Evolutionary conservation across 1,140 invertebrate species (phyloP).

Genomic region (Philotrypesis tridentata): DNA sequence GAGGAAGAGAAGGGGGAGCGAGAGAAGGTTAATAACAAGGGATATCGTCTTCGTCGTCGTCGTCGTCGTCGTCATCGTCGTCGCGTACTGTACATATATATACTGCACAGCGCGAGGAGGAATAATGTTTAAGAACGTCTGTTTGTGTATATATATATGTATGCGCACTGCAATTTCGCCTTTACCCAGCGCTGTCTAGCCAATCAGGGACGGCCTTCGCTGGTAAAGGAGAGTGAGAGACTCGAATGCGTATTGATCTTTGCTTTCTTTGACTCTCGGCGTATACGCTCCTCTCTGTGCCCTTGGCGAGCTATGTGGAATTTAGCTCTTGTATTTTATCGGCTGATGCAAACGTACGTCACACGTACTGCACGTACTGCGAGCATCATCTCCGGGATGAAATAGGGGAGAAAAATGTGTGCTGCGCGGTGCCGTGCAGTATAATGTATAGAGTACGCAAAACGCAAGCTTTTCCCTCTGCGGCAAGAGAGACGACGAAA

Average conservation of each 20-base stretch:
- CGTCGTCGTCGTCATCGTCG: background rate
- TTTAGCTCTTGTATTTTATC: background rate
- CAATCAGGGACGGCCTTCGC: conserved; percentile 64
- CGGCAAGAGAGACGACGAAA: background rate
- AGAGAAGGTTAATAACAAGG: conserved; percentile 52
- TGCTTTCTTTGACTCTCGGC: conserved; percentile 43
- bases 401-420: background rate
- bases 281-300: background rate
- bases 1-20: background rate
- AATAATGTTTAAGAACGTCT: conserved; percentile 6
- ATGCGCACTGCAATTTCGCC: conserved; percentile 54
- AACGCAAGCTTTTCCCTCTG: too few species aligned
- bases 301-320: background rate
- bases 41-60: conserved; percentile 30
- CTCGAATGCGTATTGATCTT: conserved; percentile 37
- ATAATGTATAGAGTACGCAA: background rate
- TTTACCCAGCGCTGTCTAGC: conserved; percentile 63
- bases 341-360: background rate
- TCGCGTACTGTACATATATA: background rate
- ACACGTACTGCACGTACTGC: background rate
- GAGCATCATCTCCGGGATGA: background rate
- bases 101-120: background rate
- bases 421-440: too few species aligned
- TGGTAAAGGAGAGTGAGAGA: conserved; percentile 28
- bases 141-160: background rate